Evolutionary conservation across 2,888 invertebrate species (phyloP).

Genomic region (Diachrysia chrysitis): DNA sequence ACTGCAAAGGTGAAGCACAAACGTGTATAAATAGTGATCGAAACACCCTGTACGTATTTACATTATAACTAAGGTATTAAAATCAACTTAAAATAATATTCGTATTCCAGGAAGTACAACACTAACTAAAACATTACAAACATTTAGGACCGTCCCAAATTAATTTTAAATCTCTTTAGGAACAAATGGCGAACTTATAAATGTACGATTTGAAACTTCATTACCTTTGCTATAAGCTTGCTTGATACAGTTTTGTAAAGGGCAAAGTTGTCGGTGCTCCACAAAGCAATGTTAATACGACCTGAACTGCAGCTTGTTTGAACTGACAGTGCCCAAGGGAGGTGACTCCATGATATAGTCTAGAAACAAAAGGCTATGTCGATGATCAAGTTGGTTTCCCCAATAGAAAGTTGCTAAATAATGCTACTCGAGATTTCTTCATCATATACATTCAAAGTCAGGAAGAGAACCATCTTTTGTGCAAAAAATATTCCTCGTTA

Average conservation of each 20-base stretch:
- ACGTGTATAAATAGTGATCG: too few relatives aligned
- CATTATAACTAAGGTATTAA: too few relatives aligned
- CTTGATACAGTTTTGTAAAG: constrained; percentile 57
- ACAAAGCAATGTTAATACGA: constrained; percentile 54
- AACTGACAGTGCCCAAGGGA: constrained; percentile 36
- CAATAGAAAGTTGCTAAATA: too few relatives aligned
- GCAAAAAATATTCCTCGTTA: too few relatives aligned
- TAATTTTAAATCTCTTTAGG: constrained; percentile 9
- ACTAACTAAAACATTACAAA: not conserved
- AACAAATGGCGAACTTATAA: constrained; percentile 22
- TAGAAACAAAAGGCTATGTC: constrained; percentile 17
- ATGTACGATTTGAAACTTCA: constrained; percentile 34
- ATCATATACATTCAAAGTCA: too few relatives aligned
- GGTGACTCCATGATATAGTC: not conserved
- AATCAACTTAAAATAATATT: too few relatives aligned
- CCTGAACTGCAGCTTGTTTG: constrained; percentile 40
- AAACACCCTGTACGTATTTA: too few relatives aligned
- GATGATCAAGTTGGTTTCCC: not conserved
- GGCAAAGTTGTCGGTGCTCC: constrained; percentile 48
- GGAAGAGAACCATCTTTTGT: too few relatives aligned
- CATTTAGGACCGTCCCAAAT: not conserved
- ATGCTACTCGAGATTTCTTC: too few relatives aligned
- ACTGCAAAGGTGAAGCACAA: too few relatives aligned
- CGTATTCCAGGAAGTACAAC: not conserved
- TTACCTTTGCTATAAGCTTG: constrained; percentile 44